Evolutionary conservation across 2,888 invertebrate species (phyloP).

Genomic region (Harmothoe impar): DNA sequence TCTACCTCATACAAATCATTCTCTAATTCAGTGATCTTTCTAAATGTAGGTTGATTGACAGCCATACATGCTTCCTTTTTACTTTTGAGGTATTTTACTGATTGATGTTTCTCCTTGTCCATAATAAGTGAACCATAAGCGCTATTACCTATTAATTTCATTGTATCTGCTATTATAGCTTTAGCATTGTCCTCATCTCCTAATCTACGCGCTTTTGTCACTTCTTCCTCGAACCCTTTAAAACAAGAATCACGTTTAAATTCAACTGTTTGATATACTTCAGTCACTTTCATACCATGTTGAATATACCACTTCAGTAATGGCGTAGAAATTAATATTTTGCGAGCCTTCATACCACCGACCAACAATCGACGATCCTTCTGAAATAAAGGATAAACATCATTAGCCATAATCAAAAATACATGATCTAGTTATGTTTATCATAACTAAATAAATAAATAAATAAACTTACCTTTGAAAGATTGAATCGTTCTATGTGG

Average conservation of each 20-base stretch:
- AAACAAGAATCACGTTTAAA: not conserved
- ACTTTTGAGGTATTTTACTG: not conserved
- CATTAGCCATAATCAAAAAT: too few species aligned
- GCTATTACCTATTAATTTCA: slow-evolving; percentile 62
- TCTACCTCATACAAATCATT: slow-evolving; percentile 56
- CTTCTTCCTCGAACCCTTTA: slow-evolving; percentile 34
- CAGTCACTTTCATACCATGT: slow-evolving; percentile 23
- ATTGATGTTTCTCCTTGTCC: slow-evolving; percentile 47
- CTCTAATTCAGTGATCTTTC: slow-evolving; percentile 41
- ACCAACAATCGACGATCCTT: slow-evolving; percentile 2
- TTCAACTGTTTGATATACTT: slow-evolving; percentile 52
- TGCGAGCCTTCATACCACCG: slow-evolving; percentile 36
- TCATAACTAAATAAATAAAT: too few species aligned
- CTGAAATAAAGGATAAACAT: too few species aligned
- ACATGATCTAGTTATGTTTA: too few species aligned
- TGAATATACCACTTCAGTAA: not conserved
- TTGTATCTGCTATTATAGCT: slow-evolving; percentile 59
- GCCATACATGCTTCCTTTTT: not conserved
- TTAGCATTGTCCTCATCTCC: slow-evolving; percentile 46
- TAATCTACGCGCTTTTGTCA: slow-evolving; percentile 18
- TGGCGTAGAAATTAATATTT: slow-evolving; percentile 28
- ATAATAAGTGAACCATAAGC: slow-evolving; percentile 60
- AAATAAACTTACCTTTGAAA: too few species aligned
- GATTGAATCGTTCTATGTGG: not conserved
- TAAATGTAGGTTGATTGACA: not conserved